Evolutionary conservation across 2,888 invertebrate genomes (phyloP).

Genomic region (Brachypalpus laphriformis): DNA sequence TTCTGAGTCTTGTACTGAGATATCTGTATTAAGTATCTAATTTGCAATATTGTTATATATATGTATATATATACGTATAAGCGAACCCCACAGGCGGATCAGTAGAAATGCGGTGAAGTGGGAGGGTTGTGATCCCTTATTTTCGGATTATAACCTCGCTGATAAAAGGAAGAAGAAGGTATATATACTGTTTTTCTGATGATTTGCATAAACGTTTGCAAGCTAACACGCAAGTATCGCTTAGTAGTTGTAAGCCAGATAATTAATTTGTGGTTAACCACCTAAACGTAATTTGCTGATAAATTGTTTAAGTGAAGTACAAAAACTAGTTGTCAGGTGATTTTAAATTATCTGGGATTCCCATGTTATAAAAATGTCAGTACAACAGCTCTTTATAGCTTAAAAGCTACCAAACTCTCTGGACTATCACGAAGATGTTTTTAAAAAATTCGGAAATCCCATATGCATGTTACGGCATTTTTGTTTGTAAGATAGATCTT

Average conservation of each 20-base stretch:
- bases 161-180: too few species aligned
- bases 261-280: constrained; percentile 35
- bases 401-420: neutral
- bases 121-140: too few species aligned
- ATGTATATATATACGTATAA: neutral
- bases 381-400: neutral
- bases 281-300: neutral
- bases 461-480: too few species aligned
- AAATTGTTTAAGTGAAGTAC: neutral
- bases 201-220: neutral
- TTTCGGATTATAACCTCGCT: too few species aligned
- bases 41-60: too few species aligned
- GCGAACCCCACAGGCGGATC: too few species aligned
- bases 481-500: too few species aligned
- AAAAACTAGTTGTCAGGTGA: neutral
- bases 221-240: neutral
- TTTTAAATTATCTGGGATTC: too few species aligned
- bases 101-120: too few species aligned
- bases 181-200: neutral
- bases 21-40: too few species aligned
- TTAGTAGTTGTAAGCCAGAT: neutral
- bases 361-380: neutral
- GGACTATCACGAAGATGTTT: neutral
- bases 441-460: neutral
- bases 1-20: too few species aligned